A percentile compares a stretch with the other conserved stretches of the same genome.
Conservation (phyloP, 1,140 invertebrate genomes). For the Cydia pomonella region DNA sequence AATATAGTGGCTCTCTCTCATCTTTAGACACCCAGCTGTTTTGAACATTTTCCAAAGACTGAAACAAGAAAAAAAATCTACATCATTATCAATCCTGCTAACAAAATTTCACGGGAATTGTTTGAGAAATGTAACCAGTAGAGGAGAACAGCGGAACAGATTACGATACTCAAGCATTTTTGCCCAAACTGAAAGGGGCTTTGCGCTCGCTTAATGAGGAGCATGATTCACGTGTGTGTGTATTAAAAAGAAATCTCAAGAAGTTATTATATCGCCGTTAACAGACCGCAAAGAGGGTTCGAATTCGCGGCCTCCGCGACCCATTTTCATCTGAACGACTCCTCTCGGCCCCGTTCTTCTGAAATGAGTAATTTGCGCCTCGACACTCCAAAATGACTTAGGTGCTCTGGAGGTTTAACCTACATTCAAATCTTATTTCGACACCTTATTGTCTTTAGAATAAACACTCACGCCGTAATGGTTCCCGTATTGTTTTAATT, state of each 20-base stretch:
- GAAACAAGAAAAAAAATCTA: no score
- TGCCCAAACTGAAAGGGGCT: no score
- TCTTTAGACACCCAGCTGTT: no score
- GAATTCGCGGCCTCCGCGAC: conserved; percentile 22
- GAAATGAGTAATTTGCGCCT: background rate
- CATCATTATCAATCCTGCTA: no score
- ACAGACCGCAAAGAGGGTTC: conserved; percentile 6
- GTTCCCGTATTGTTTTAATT: conserved; percentile 5
- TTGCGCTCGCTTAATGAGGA: no score
- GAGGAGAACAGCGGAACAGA: no score
- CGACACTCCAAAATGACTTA: background rate
- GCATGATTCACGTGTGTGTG: no score
- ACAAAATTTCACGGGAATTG: no score
- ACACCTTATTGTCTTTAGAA: conserved; percentile 1
- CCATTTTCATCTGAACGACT: conserved; percentile 16
- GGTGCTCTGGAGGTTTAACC: background rate
- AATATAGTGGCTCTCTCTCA: no score
- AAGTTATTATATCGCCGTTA: background rate
- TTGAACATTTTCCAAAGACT: no score
- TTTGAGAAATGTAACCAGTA: no score
- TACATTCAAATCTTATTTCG: conserved; percentile 27
- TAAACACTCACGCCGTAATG: conserved; percentile 21
- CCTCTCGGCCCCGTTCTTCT: conserved; percentile 4
- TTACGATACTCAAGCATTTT: no score
- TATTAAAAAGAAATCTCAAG: background rate